Evolutionary conservation across 92 coral and sea anemone species (phyloP), one percentile per base, ranked within the genome.

Genomic region (Paragorgia papillata): DNA sequence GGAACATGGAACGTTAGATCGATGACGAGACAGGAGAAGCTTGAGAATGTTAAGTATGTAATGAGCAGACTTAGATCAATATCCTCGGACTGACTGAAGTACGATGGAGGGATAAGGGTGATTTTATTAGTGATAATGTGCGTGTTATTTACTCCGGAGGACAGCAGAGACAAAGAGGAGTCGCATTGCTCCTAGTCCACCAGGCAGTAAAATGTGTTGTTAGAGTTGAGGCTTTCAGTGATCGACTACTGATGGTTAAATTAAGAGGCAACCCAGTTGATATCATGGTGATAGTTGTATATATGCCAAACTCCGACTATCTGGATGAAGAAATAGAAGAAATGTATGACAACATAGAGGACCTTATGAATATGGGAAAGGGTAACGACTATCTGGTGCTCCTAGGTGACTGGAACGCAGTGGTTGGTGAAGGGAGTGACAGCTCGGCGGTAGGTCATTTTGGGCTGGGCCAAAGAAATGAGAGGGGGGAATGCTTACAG

Each of bases 251-350:
- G 80, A 74, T 74, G 80, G 69, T 74, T 25, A 54, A 58, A 50
- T 57, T 57, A 54, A 74, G 80, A 54, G 80, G 66, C 10, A 53
- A 74, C 22, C 57, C 69, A 40, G 68, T 57, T 15, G 80, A 57
- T 56, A 33, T 51, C 48, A 17, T 34, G 64, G 69, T 56, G 2
- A 9, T 74, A 9, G 66, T 54, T 34, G 37, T 74, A 9, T 55
- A 74, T 30, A 74, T 57, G 80, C 80, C 68, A 28, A 74, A 66
- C 31, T 29, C 68, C 33, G 68, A 74, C 53, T 32, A 57, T 74
- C 29, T 54, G 32, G 68, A 74, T 74, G 80, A 74, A 74, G 80
- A 74, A 54, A 66, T 74, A 46, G 55, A 57, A 46, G 80, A 54
- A 54, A 56, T 35, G 26, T 51, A 73, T 73, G 66, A 73, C 34